Conservation (phyloP, 2,797 vertebrate species). For the Sebastiscus albofasciatus region DNA sequence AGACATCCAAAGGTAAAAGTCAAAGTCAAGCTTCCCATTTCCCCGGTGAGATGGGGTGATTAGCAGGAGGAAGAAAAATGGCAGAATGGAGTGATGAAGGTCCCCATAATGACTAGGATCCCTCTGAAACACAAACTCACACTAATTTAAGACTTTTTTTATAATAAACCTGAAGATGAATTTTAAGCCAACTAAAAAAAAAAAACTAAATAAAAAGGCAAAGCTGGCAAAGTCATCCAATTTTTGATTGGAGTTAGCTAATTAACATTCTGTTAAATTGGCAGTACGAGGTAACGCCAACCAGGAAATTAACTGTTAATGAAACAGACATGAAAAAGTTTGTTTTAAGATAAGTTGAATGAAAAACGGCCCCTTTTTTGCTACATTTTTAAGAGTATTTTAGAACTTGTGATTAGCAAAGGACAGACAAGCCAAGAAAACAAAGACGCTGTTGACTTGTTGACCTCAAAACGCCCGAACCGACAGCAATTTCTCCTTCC, state of each 20-base stretch:
- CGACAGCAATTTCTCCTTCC: neutral
- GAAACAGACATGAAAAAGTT: neutral
- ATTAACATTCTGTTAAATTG: conserved; percentile 1
- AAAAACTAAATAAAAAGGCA: neutral
- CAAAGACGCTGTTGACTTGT: neutral
- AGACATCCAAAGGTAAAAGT: conserved; percentile 69
- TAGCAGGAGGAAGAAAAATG: conserved; percentile 57
- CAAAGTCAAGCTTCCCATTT: conserved; percentile 73
- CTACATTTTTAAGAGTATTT: neutral
- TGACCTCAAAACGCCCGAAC: conserved; percentile 30
- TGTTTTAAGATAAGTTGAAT: conserved; percentile 2
- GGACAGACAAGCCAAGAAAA: neutral
- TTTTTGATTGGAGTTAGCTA: neutral
- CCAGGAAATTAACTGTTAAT: conserved; percentile 8
- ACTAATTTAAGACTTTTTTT: neutral
- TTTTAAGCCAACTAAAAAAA: neutral
- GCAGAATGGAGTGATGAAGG: conserved; percentile 31
- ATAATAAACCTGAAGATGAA: neutral
- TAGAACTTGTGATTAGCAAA: neutral
- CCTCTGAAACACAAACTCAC: conserved; percentile 18
- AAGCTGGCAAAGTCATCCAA: neutral
- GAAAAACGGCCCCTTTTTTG: neutral
- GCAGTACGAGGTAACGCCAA: neutral
- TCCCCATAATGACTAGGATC: conserved; percentile 7
- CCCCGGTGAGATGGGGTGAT: conserved; percentile 57